Base-by-base conservation (phyloP, 2,797 vertebrate species). In the Chaunax sp. region DNA sequence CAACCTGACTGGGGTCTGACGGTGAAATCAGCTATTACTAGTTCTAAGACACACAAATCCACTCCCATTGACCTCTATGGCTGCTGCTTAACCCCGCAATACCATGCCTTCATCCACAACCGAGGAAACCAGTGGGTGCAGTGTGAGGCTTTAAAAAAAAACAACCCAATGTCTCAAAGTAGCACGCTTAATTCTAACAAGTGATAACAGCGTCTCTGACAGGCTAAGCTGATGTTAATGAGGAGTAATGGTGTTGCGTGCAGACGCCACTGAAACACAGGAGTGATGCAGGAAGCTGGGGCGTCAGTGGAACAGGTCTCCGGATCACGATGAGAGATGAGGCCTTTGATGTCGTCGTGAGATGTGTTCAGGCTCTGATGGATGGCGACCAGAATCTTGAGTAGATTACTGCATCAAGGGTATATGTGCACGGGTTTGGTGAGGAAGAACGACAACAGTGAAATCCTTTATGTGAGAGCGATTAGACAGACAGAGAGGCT, bases 161-260 rank as follows among this genome's bases (percentile, higher is more conserved):
- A 52, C 18, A 62, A 51, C 35, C 54, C 63, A 18, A 15, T 12
- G 59, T 64, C 43, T 45, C 53, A 75, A 11, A 81, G 80, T 55
- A 53, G 64, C 13, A 0, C 7, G 72, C 37, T 77, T 71, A 62
- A 68, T 68, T 83, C 70, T 84, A 88, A 87, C 72, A 78, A 81
- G 81, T 37, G 26, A 64, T 83, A 79, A 76, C 72, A 40, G 58
- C 2, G 14, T 54, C 78, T 72, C 35, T 82, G 83, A 90, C 85
- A 87, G 78, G 66, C 76, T 14, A 62, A 54, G 67, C 77, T 88
- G 88, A 91, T 58, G 51, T 43, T 92, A 88, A 91, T 84, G 63
- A 86, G 88, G 75, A 85, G 64, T 88, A 91, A 92, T 90, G 82
- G 78, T 19, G 80, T 62, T 80, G 70, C 52, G 26, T 82, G 84